Conservation (phyloP, 1,140 invertebrate genomes). For the Brachionus sp. region DNA sequence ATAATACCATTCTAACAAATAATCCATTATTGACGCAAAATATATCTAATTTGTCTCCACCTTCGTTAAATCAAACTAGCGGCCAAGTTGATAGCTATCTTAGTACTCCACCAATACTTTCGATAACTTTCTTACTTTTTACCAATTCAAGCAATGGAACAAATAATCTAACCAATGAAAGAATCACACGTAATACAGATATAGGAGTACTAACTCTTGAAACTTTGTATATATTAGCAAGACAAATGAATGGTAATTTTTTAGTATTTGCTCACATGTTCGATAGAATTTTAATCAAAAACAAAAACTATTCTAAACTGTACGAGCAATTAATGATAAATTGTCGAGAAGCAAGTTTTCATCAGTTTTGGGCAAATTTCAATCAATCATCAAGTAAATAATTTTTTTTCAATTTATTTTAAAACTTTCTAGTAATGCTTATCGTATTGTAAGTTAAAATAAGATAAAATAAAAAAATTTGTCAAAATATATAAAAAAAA, state of each 20-base stretch:
- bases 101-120: neutral
- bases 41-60: neutral
- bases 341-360: conserved; percentile 35
- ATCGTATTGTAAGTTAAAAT: no score
- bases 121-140: conserved; percentile 21
- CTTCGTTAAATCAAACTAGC: neutral
- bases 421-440: no score
- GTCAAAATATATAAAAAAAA: no score
- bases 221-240: conserved; percentile 8
- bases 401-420: neutral
- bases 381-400: neutral
- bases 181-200: neutral
- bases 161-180: conserved; percentile 10
- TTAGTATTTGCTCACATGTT: conserved; percentile 35
- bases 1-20: neutral
- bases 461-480: no score
- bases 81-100: neutral
- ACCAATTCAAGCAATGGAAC: neutral
- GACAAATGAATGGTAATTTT: conserved; percentile 36
- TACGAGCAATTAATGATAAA: conserved; percentile 32
- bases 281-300: conserved; percentile 36
- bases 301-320: conserved; percentile 39
- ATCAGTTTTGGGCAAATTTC: neutral
- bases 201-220: conserved; percentile 11
- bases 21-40: conserved; percentile 3